A percentile compares a stretch with the other conserved stretches of the same genome.
phyloP scores from a whole-genome alignment of 2,888 invertebrate species.

The Tridacna gigas region DNA sequence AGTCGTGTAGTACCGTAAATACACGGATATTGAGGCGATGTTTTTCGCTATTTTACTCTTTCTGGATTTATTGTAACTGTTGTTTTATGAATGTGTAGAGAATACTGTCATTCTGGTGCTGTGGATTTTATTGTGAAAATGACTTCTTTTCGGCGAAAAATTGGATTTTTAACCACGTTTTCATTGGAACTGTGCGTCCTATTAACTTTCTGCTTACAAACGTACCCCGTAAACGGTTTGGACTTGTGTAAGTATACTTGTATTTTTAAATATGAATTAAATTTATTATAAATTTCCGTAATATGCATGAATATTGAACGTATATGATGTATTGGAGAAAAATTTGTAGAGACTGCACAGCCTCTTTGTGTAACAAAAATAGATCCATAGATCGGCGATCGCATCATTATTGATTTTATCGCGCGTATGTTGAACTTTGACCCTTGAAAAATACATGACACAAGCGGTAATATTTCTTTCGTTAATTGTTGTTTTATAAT shows the following conservation, averaged over 20 bases:
- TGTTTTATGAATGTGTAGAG: slow-evolving; percentile 9
- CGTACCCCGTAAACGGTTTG: background rate
- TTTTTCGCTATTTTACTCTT: background rate
- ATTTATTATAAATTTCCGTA: background rate
- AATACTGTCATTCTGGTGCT: background rate
- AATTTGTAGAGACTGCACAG: too few relatives aligned
- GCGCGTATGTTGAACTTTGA: slow-evolving; percentile 14
- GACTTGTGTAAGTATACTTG: slow-evolving; percentile 5
- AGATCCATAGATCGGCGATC: too few relatives aligned
- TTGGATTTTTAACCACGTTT: slow-evolving; percentile 8
- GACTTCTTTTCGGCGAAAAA: slow-evolving; percentile 9
- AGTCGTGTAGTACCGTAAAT: background rate
- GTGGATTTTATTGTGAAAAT: slow-evolving; percentile 17
- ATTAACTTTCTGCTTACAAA: slow-evolving; percentile 13
- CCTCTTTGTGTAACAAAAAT: too few relatives aligned
- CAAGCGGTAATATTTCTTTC: background rate
- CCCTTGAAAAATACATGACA: slow-evolving; percentile 23
- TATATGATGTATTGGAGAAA: too few relatives aligned
- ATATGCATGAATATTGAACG: background rate
- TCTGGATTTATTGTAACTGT: slow-evolving; percentile 11
- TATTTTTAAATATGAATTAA: background rate
- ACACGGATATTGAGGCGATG: background rate
- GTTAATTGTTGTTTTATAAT: too few relatives aligned
- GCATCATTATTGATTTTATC: background rate
- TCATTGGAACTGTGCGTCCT: slow-evolving; percentile 4